Evolutionary conservation across 2,113 vertebrate genomes (phyloP), one percentile per base, ranked within the genome.

Genomic region (Ammospiza nelsoni): DNA sequence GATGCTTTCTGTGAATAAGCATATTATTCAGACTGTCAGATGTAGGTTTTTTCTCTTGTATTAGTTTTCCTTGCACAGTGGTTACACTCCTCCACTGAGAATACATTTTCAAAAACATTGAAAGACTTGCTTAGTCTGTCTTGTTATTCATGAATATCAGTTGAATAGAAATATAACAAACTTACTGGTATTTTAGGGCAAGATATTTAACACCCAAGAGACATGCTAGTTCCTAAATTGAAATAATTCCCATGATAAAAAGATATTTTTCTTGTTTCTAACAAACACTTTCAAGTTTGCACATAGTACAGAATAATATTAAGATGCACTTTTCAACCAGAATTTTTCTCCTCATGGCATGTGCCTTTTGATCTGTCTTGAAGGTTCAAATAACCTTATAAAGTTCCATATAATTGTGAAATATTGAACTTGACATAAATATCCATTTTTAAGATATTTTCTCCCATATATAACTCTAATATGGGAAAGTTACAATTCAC

Each of bases 1-100:
- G 87, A 82, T 90, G 62, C 74, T 97, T 90, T 91, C 92, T 91
- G 48, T 92, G 95, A 97, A 96, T 89, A 97, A 97, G 87, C 92
- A 65, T 94, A 72, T 94, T 93, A 95, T 85, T 89, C 73, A 87
- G 89, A 73, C 44, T 84, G 62, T 92, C 37, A 72, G 44, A 68
- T 78, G 55, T 29, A 92, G 39, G n/a, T 52, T 93, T 83, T 85
- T 80, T 92, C 43, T n/a, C 35, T 57, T 81, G 23, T 89, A 59
- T 68, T 83, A 88, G 48, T 96, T 92, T 96, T 88, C 83, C 77
- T 94, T 92, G 89, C 9, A 4, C 23, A 94, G 71, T 84, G 48
- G 94, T 94, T 96, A 61, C 25, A 62, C 49, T 96, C 74, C 58
- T 90, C 39, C 55, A 79, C 31, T 82, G 68, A 89, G 81, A 95